These are phyloP conservation scores for Tonatia bakeri DNA, from an alignment of 2,113 vertebrate genomes.

Conservation along the genomic window DNA sequence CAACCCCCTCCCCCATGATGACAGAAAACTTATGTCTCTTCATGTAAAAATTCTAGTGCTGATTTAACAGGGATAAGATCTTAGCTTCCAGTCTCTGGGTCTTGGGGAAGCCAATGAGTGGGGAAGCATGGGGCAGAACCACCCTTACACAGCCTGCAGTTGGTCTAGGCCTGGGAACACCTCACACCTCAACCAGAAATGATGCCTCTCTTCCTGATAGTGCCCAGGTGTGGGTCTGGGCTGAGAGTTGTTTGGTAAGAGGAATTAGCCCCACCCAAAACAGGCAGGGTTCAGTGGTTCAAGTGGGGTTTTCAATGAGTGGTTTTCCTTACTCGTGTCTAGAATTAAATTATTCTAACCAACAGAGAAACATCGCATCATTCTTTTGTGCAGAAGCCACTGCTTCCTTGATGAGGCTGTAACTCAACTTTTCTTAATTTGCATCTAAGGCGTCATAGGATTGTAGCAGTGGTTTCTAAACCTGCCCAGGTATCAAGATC, in stretches of 20 bases:
- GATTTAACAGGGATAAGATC: not conserved
- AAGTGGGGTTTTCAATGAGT: not conserved
- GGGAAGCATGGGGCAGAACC: not conserved
- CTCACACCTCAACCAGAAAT: not conserved
- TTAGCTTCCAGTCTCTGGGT: not conserved
- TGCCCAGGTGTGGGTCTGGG: not conserved
- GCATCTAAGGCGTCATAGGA: not conserved
- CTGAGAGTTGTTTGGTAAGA: not conserved
- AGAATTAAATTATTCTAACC: not conserved
- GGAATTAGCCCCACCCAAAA: not conserved
- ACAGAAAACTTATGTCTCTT: not conserved
- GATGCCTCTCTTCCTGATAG: not conserved
- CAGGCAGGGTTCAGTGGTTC: not conserved
- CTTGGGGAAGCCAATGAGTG: not conserved
- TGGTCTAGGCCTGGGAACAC: not conserved
- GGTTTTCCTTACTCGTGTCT: not conserved
- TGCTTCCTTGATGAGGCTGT: conserved; percentile 1
- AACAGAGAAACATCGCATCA: not conserved
- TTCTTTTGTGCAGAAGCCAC: not conserved
- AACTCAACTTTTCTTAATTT: not conserved
- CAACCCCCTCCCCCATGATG: not conserved
- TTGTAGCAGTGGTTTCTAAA: not conserved
- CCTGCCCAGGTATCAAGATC: not conserved
- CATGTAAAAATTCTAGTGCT: not conserved
- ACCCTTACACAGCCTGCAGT: not conserved